Evolutionary conservation across 2,888 invertebrate genomes (phyloP).

Genomic region (Chorisops tibialis): DNA sequence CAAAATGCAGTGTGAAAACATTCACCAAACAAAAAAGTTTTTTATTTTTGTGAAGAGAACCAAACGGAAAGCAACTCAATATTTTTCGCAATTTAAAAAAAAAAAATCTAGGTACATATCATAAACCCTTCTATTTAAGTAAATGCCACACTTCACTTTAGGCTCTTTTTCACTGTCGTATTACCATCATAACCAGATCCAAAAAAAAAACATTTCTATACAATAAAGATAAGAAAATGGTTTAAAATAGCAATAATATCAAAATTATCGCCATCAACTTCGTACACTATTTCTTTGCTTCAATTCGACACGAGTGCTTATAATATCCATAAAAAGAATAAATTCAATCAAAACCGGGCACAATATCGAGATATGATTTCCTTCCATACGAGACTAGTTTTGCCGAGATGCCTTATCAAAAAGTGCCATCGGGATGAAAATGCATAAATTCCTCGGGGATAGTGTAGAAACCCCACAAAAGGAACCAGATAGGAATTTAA

Average conservation of each 20-base stretch:
- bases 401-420: conserved; percentile 27
- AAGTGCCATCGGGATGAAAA: conserved; percentile 26
- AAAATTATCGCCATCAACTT: conserved; percentile 10
- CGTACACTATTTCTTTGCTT: background rate
- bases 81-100: too few species aligned
- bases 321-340: background rate
- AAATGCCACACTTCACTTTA: too few species aligned
- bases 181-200: too few species aligned
- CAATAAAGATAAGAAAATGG: conserved; percentile 1
- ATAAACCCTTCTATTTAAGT: too few species aligned
- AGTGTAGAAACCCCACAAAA: conserved; percentile 14
- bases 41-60: too few species aligned
- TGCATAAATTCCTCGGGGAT: conserved; percentile 25
- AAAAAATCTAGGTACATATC: too few species aligned
- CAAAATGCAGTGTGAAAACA: too few species aligned
- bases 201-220: too few species aligned
- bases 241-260: conserved; percentile 4
- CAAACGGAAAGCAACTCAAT: too few species aligned
- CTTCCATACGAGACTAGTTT: conserved; percentile 8
- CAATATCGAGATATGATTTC: background rate
- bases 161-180: too few species aligned
- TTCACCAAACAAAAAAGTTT: too few species aligned
- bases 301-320: background rate
- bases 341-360: background rate
- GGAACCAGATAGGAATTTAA: conserved; percentile 1